Evolutionary conservation across 2,113 vertebrate species (phyloP).

Genomic region (Zosterops lateralis): DNA sequence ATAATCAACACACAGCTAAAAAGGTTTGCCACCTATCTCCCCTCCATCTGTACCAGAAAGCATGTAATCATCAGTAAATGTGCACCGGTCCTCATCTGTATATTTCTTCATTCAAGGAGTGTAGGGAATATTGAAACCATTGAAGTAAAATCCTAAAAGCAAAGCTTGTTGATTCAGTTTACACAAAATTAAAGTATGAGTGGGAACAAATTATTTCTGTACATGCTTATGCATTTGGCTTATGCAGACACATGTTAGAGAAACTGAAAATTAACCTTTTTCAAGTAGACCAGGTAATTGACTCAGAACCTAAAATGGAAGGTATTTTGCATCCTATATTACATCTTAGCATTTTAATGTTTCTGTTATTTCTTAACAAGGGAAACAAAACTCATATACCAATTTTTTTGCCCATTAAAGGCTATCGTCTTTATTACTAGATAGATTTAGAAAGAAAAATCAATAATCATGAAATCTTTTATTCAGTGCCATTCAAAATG

Average conservation of each 20-base stretch:
- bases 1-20: background rate
- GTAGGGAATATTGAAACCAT: background rate
- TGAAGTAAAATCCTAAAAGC: background rate
- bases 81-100: accelerated
- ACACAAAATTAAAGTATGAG: background rate
- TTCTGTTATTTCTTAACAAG: background rate
- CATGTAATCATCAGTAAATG: background rate
- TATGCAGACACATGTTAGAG: background rate
- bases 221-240: background rate
- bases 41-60: background rate
- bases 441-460: background rate
- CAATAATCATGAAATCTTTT: background rate
- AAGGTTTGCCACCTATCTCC: background rate
- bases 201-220: background rate
- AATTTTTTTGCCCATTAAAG: background rate
- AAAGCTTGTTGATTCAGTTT: background rate
- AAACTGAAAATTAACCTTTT: background rate
- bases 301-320: background rate
- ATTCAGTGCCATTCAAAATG: background rate
- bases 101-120: background rate
- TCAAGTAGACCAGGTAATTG: background rate
- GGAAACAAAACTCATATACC: background rate
- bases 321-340: background rate
- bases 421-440: background rate
- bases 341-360: background rate